These are phyloP conservation scores for Dendrocincla tyrannina DNA, from an alignment of 2,797 vertebrate genomes.

Conservation along the genomic window DNA sequence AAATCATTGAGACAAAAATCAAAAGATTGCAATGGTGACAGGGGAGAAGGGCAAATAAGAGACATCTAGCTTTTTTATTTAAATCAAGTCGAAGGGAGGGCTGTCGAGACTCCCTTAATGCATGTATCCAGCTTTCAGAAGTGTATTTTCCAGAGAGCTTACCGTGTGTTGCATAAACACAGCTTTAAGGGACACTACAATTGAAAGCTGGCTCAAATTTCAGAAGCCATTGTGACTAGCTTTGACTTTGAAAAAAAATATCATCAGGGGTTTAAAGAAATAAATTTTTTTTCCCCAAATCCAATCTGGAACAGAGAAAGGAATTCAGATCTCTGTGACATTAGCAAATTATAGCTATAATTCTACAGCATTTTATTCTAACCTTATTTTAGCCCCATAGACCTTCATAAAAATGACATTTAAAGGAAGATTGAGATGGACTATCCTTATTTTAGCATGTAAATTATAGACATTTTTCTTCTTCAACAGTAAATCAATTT, in stretches of 20 bases:
- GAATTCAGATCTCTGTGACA: neutral
- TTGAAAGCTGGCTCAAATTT: neutral
- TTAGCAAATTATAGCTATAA: neutral
- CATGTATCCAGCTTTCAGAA: neutral
- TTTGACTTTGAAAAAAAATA: neutral
- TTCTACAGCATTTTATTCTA: neutral
- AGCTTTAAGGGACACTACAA: slow-evolving; percentile 2
- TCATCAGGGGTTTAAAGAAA: neutral
- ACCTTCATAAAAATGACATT: slow-evolving; percentile 31
- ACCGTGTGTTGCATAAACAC: neutral
- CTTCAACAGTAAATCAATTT: slow-evolving; percentile 28
- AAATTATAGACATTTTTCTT: slow-evolving; percentile 57
- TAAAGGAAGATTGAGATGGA: slow-evolving; percentile 44
- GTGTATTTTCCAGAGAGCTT: neutral
- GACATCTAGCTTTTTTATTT: neutral
- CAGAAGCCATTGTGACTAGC: slow-evolving; percentile 16
- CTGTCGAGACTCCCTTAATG: neutral
- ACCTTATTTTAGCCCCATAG: neutral
- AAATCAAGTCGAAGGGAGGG: neutral
- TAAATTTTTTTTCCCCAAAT: neutral
- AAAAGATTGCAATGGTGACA: neutral
- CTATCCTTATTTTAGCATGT: slow-evolving; percentile 46
- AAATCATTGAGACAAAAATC: neutral
- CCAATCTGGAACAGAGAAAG: neutral
- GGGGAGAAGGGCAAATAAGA: neutral